Base-by-base conservation (phyloP, 2,888 invertebrate species). In the Phytoseiulus persimilis region DNA sequence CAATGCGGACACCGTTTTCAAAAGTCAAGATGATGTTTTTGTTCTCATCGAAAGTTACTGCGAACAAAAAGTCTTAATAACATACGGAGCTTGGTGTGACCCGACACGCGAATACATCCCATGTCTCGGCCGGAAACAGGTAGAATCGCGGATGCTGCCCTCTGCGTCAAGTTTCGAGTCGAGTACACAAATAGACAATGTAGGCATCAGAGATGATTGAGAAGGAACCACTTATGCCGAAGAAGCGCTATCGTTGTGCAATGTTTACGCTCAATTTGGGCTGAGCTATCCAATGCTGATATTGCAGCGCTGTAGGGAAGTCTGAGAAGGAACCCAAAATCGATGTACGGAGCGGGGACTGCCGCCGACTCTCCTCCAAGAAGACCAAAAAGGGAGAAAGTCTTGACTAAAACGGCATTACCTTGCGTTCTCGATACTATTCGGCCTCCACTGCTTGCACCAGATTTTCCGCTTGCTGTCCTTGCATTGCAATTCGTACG, bases 401-500 rank as follows among this genome's bases (percentile, higher is more conserved):
- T 65, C 23, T 23, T 65, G 65, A 39, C 18, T 23, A 18, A 65
- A 65, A 65, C 65, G 1, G 18, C 5, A 28, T 87, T 87, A 87
- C 87, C 87, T 87, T 23, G 87, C 87, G 28, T 87, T 87, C n/a
- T 87, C 87, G 32, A 87, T 87, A 32, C 33, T 87, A 18, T 87
- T 87, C 28, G 87, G 87, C 33, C 33, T 87, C 87, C 87, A 87
- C 33, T 87, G 87, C 33, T 87, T 87, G 45, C 87, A 31, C 87
- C 87, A 87, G 11, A 87, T 87, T 31, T n/a, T 31, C 32, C 87
- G 87, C 1, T 87, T 87, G 32, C 33, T 23, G 39, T 87, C 87
- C 31, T 87, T 33, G 87, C 87, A 39, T 11, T 14, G 87, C 31
- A 87, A 39, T 33, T 87, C 32, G 87, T 87, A 87, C 6, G 39